phyloP scores from a whole-genome alignment of 2,888 invertebrate species.

The Cryptocheilus praepositus region DNA sequence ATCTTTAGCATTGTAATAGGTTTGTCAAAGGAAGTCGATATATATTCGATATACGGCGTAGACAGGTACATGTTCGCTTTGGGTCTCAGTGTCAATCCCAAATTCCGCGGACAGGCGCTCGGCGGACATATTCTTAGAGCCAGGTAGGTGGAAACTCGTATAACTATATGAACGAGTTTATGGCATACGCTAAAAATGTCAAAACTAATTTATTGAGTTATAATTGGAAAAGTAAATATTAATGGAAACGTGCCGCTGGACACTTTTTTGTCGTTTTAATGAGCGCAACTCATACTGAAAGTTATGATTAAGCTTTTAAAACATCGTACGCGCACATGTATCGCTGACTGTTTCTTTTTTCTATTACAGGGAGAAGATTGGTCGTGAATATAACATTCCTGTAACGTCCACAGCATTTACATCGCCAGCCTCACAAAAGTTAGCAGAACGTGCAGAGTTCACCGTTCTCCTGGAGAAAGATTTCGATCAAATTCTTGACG shows the following conservation, averaged over 20 bases:
- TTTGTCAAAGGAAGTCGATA: conserved; percentile 44
- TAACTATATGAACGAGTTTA: too few relatives aligned
- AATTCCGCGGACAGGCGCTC: conserved; percentile 65
- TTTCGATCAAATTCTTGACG: conserved; percentile 44
- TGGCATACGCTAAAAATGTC: too few relatives aligned
- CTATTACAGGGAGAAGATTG: conserved; percentile 53
- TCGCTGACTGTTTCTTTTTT: background rate
- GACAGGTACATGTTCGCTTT: conserved; percentile 64
- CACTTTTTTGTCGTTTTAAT: too few relatives aligned
- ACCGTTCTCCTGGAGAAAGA: conserved; percentile 37
- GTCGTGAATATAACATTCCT: conserved; percentile 53
- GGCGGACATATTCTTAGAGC: conserved; percentile 53
- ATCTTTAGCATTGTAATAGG: conserved; percentile 32
- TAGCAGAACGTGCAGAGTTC: conserved; percentile 58
- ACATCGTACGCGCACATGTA: too few relatives aligned
- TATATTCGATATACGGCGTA: conserved; percentile 54
- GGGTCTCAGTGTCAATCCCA: conserved; percentile 65
- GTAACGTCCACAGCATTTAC: conserved; percentile 59
- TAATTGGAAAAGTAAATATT: too few relatives aligned
- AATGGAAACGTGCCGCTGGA: too few relatives aligned
- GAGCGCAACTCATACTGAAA: too few relatives aligned
- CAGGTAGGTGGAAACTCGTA: conserved; percentile 50
- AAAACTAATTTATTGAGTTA: too few relatives aligned
- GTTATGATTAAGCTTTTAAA: too few relatives aligned
- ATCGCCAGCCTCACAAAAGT: conserved; percentile 52